phyloP scores from a whole-genome alignment of 2,797 vertebrate species.

The Oreochromis grahami region DNA sequence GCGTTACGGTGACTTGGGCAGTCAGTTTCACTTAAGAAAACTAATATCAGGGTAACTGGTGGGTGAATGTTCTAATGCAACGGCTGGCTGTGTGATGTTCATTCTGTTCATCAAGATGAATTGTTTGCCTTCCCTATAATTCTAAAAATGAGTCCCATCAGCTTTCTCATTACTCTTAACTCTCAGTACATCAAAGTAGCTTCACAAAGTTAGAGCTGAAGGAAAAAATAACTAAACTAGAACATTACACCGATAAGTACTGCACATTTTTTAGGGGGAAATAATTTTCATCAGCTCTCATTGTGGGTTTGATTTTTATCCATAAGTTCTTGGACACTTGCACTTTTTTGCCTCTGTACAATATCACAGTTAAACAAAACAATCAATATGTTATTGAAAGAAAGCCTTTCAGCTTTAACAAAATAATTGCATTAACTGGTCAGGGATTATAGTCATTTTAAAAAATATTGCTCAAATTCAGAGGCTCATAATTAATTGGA shows the following conservation, averaged over 20 bases:
- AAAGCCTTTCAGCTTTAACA: background rate
- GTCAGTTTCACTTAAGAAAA: background rate
- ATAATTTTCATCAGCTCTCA: background rate
- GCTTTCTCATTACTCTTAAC: background rate
- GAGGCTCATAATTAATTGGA: background rate
- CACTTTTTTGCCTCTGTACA: background rate
- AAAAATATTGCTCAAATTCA: background rate
- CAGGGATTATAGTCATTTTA: background rate
- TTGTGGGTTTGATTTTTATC: background rate
- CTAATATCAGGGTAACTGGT: background rate
- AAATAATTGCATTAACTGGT: background rate
- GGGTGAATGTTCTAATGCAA: conserved; percentile 4
- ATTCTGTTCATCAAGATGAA: background rate
- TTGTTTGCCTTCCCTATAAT: conserved; percentile 1
- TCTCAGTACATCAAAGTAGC: background rate
- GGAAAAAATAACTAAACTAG: background rate
- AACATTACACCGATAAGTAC: background rate
- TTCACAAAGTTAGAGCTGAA: background rate
- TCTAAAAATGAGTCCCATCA: conserved; percentile 4
- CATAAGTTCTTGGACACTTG: background rate
- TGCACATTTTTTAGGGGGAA: background rate
- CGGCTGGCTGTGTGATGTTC: background rate
- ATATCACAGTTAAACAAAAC: background rate
- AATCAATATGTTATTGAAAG: background rate
- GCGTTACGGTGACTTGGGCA: background rate